phyloP scores from a whole-genome alignment of 92 coral and sea anemone genomes.

The Palythoa grandis region DNA sequence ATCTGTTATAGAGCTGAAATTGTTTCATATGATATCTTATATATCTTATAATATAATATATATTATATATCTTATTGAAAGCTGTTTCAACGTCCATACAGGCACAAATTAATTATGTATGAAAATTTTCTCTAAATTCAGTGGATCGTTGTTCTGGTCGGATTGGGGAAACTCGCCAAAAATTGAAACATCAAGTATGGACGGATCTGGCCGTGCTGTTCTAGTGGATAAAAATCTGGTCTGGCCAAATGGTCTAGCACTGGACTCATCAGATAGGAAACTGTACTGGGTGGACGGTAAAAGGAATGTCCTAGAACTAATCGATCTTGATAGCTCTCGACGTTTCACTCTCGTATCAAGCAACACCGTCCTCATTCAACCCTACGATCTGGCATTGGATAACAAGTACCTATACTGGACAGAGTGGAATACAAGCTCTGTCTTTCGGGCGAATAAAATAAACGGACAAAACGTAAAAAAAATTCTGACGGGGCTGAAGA shows the following conservation, averaged over 20 bases:
- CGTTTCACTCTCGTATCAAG: background rate
- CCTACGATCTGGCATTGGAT: slow-evolving; percentile 56
- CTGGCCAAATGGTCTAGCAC: slow-evolving; percentile 62
- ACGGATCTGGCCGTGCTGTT: slow-evolving; percentile 32
- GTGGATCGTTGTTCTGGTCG: slow-evolving; percentile 48
- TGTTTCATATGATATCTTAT: too few relatives aligned
- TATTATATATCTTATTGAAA: too few relatives aligned
- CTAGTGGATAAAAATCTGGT: slow-evolving; percentile 17
- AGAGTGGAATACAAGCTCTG: slow-evolving; percentile 48
- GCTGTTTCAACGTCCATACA: too few relatives aligned
- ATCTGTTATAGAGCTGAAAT: too few relatives aligned
- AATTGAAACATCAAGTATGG: slow-evolving; percentile 53
- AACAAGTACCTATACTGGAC: slow-evolving; percentile 51
- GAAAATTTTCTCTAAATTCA: background rate
- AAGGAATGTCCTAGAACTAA: slow-evolving; percentile 28
- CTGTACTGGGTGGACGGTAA: slow-evolving; percentile 59
- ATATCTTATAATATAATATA: too few relatives aligned
- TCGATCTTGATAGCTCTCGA: slow-evolving; percentile 26
- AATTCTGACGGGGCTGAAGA: background rate
- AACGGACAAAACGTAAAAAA: background rate
- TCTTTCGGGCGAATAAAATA: slow-evolving; percentile 25
- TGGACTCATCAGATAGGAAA: slow-evolving; percentile 25
- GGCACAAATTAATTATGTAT: too few relatives aligned
- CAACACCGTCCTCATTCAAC: slow-evolving; percentile 6
- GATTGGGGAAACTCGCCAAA: slow-evolving; percentile 52